Evolutionary conservation across 2,797 vertebrate genomes (phyloP).

Genomic region (Enteromius radiatus): DNA sequence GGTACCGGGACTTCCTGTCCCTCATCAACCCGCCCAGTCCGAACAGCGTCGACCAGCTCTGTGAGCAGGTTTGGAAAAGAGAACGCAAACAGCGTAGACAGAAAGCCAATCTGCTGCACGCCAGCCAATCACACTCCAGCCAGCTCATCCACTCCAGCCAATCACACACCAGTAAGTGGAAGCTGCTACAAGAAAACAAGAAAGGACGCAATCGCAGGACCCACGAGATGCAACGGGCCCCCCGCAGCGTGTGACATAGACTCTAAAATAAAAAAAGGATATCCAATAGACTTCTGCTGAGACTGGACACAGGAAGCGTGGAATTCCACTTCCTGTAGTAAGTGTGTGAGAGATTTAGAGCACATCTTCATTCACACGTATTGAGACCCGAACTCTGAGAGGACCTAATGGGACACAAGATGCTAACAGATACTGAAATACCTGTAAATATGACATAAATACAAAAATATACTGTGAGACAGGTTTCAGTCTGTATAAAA

Average conservation of each 20-base stretch:
- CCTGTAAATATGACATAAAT: slow-evolving; percentile 56
- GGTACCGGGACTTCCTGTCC: slow-evolving; percentile 99
- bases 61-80: slow-evolving; percentile 98
- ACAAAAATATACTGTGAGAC: slow-evolving; percentile 37
- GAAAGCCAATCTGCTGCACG: slow-evolving; percentile 79
- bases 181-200: slow-evolving; percentile 96
- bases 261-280: slow-evolving; percentile 18
- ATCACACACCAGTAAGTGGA: slow-evolving; percentile 88
- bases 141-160: slow-evolving; percentile 67
- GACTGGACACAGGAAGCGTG: slow-evolving; percentile 35
- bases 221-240: slow-evolving; percentile 97
- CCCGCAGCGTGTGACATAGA: slow-evolving; percentile 90
- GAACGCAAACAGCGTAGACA: slow-evolving; percentile 92
- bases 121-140: slow-evolving; percentile 65
- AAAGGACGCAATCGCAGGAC: slow-evolving; percentile 98
- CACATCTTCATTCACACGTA: slow-evolving; percentile 30
- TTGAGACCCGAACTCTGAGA: slow-evolving; percentile 44
- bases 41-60: slow-evolving; percentile 97
- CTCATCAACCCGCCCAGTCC: slow-evolving; percentile 95
- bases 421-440: slow-evolving; percentile 30
- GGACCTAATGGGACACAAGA: slow-evolving; percentile 25
- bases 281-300: slow-evolving; percentile 69
- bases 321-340: slow-evolving; percentile 42
- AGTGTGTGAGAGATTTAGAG: slow-evolving; percentile 12
- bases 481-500: slow-evolving; percentile 31